Evolutionary conservation across 2,797 vertebrate genomes (phyloP).

Genomic region (Phrynocephalus forsythii): DNA sequence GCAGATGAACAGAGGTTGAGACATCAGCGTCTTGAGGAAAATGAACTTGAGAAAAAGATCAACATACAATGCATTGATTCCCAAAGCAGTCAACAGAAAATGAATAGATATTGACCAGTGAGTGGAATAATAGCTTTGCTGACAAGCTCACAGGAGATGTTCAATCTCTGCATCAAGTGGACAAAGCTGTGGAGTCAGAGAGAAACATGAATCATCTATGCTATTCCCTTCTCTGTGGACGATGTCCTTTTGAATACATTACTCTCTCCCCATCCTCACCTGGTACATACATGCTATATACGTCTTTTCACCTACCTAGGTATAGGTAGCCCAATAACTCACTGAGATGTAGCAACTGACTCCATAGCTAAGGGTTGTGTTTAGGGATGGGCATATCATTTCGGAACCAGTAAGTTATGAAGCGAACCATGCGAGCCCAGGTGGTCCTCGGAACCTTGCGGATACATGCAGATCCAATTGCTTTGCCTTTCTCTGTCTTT

Average conservation of each 20-base stretch:
- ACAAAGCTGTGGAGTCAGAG: constrained; percentile 2
- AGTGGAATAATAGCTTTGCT: constrained; percentile 76
- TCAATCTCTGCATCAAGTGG: constrained; percentile 54
- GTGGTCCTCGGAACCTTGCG: no score
- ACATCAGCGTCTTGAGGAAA: constrained; percentile 45
- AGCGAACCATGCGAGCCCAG: no score
- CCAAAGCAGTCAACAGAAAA: constrained; percentile 68
- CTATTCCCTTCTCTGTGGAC: constrained; percentile 1
- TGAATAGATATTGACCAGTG: constrained; percentile 68
- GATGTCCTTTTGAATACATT: not conserved
- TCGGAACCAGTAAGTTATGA: no score
- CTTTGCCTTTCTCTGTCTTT: no score
- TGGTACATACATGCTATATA: no score
- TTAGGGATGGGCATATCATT: no score
- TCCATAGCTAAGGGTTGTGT: no score
- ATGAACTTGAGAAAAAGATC: constrained; percentile 56
- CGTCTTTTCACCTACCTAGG: no score
- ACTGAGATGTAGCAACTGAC: no score
- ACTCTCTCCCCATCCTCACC: no score
- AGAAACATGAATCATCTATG: not conserved
- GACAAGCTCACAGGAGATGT: constrained; percentile 59
- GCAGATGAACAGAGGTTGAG: constrained; percentile 50
- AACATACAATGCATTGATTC: constrained; percentile 43
- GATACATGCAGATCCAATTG: no score
- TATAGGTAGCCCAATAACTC: no score